These are phyloP conservation scores for pig (Sus scrofa) DNA, from an alignment of 2,113 vertebrate species.

Conservation along the genomic window T2T-Sscrofa CM000812.6:118712501-118713000, in stretches of 20 bases:
- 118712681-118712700: slow-evolving; percentile 62
- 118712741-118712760: not conserved
- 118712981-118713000: no score
- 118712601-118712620: not conserved
- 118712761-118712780: not conserved
- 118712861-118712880: slow-evolving; percentile 18
- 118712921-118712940: no score
- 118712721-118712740: slow-evolving; percentile 23
- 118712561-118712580: not conserved
- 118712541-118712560: not conserved
- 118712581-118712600: not conserved
- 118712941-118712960: no score
- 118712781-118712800: slow-evolving; percentile 25
- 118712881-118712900: not conserved
- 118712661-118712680: slow-evolving; percentile 76
- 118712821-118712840: slow-evolving; percentile 36
- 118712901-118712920: no score
- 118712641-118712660: not conserved
- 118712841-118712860: slow-evolving; percentile 1
- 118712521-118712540: not conserved
- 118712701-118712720: slow-evolving; percentile 62
- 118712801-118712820: slow-evolving; percentile 55
- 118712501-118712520: not conserved
- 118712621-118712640: not conserved
- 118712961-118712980: no score